These are phyloP conservation scores for Phodopus roborovskii DNA, from an alignment of 2,113 vertebrate genomes.

Conservation along the genomic window DNA sequence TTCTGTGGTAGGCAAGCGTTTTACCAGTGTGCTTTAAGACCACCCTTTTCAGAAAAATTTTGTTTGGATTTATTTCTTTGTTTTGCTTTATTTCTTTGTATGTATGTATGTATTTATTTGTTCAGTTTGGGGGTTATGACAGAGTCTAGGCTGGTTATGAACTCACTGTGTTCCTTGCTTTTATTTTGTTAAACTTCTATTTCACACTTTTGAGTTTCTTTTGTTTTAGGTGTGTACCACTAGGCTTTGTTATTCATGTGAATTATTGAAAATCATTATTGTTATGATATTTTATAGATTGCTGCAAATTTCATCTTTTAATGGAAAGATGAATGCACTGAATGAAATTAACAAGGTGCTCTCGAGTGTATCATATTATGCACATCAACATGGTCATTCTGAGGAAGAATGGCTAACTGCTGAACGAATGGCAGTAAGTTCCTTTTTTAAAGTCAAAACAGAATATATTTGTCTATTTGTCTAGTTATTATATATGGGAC, in stretches of 20 bases:
- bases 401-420: constrained; percentile 99
- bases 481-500: neutral
- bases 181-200: neutral
- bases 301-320: constrained; percentile 99
- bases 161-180: neutral
- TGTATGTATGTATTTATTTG: too few relatives aligned
- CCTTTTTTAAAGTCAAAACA: constrained; percentile 55
- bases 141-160: neutral
- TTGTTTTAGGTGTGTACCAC: neutral
- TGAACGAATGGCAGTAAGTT: constrained; percentile 97
- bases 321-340: constrained; percentile 99
- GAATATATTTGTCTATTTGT: neutral
- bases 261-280: constrained; percentile 78
- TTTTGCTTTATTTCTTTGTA: too few relatives aligned
- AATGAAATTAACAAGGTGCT: constrained; percentile 99
- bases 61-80: neutral
- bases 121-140: neutral
- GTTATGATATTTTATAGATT: constrained; percentile 91
- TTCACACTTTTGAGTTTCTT: neutral
- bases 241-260: constrained; percentile 97
- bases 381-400: constrained; percentile 96
- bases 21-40: neutral
- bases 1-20: neutral
- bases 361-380: constrained; percentile 99
- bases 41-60: neutral